phyloP scores from a whole-genome alignment of 2,797 vertebrate genomes.

The Cossypha heuglini region DNA sequence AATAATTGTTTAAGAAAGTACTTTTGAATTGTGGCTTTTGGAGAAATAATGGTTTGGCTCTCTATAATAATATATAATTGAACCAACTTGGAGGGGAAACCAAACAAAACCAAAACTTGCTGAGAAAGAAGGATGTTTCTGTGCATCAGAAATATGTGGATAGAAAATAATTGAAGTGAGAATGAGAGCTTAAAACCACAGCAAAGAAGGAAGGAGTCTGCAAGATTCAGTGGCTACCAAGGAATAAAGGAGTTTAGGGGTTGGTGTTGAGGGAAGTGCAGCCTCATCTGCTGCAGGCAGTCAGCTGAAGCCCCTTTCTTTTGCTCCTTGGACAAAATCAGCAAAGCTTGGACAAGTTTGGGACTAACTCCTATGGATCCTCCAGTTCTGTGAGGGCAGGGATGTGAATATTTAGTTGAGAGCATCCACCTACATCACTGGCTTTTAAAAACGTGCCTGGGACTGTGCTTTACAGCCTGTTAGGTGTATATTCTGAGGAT shows the following conservation, averaged over 20 bases:
- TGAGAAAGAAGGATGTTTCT: neutral
- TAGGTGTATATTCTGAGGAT: neutral
- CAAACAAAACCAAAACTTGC: neutral
- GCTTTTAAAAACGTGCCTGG: neutral
- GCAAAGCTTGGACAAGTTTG: neutral
- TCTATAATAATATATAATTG: neutral
- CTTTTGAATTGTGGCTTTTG: constrained; percentile 10
- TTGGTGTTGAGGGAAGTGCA: neutral
- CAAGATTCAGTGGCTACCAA: neutral
- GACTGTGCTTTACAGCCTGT: neutral
- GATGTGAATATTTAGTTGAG: neutral
- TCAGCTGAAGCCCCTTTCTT: neutral
- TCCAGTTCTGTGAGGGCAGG: neutral
- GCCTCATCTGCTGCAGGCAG: neutral
- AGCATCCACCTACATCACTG: neutral
- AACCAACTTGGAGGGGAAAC: neutral
- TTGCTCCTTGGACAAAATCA: neutral
- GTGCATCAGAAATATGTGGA: neutral
- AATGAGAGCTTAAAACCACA: neutral
- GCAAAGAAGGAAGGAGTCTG: neutral
- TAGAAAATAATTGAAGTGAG: neutral
- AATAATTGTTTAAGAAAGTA: constrained; percentile 17
- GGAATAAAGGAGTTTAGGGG: neutral
- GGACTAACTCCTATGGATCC: neutral
- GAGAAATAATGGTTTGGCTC: neutral